Evolutionary conservation across 2,888 invertebrate species (phyloP).

Genomic region (Dicroscelio sp.): DNA sequence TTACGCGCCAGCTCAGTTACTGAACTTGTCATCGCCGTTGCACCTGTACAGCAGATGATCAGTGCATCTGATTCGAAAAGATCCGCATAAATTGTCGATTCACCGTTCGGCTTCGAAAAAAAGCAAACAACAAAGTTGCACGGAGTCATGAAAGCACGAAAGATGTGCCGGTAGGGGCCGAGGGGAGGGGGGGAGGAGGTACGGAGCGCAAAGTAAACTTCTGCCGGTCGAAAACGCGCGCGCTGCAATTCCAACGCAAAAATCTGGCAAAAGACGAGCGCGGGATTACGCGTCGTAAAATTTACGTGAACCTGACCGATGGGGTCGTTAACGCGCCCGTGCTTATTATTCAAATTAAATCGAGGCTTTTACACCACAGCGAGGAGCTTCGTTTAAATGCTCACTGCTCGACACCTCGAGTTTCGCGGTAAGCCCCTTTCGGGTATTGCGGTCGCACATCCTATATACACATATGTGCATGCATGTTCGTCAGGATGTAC

Average conservation of each 20-base stretch:
- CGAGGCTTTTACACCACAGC: conserved; percentile 83
- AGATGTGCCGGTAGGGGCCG: too few relatives aligned
- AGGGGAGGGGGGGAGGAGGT: too few relatives aligned
- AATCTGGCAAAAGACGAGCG: conserved; percentile 63
- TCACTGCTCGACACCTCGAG: conserved; percentile 71
- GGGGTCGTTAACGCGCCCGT: conserved; percentile 87
- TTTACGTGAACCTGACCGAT: conserved; percentile 84
- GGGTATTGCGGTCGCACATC: conserved; percentile 31
- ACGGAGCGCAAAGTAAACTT: not conserved
- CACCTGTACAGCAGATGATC: conserved; percentile 54
- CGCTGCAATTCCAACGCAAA: conserved; percentile 50
- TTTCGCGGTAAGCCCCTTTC: conserved; percentile 65
- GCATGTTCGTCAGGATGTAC: not conserved
- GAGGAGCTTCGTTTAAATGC: conserved; percentile 80
- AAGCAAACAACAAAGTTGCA: not conserved
- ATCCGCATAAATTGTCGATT: conserved; percentile 13
- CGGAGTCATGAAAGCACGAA: conserved; percentile 12
- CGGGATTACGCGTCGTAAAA: conserved; percentile 78
- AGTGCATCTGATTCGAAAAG: conserved; percentile 50
- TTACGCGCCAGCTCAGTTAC: conserved; percentile 3
- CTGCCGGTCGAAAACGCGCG: conserved; percentile 3
- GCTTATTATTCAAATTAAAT: conserved; percentile 89
- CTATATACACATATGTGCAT: not conserved
- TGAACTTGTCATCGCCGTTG: conserved; percentile 32
- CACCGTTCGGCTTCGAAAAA: not conserved